Base-by-base conservation (phyloP, 1,140 invertebrate genomes). In the Berghia stephanieae region DNA sequence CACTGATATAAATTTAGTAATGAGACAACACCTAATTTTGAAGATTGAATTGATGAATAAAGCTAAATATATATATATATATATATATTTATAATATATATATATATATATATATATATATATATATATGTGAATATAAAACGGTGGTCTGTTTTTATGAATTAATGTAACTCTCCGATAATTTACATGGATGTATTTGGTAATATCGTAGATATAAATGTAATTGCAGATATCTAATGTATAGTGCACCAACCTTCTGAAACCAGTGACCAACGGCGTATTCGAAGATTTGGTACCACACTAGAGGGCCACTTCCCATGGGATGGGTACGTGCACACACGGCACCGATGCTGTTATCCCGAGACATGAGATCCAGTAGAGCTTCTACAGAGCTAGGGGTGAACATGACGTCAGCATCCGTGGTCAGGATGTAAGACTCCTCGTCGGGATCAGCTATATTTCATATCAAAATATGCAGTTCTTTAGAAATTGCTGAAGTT, bases 191-290 rank as follows among this genome's bases (percentile, higher is more conserved):
- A 49, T n/a, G n/a, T 10, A 49, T 10, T 49, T 49, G 10, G n/a
- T 49, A 10, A 63, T 31, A 16, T 63, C 27, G 27, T 10, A 63
- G 27, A 34, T 3, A 40, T 27, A 71, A 55, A 55, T 38, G 13
- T 24, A 76, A n/a, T 5, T 5, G 16, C 4, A 68, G 13, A 76
- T 1, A n/a, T 6, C 34, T 34, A n/a, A n/a, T n/a, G n/a, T 60
- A n/a, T 13, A 38, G 40, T 36, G 13, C 21, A 18, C 43, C 3
- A 44, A 87, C 87, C 82, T 89, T 89, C 79, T 89, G 88, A 78
- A 88, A 85, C 86, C 87, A 88, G 80, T 88, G 87, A 13, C 85
- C 86, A 55, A 88, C 82, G 4, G 87, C 87, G 55, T 89, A 89
- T 66, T 89, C 87, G 70, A 89, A 88, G 36, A 82, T 78, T 70